Base-by-base conservation (phyloP, 2,888 invertebrate genomes). In the Mythimna pallens region DNA sequence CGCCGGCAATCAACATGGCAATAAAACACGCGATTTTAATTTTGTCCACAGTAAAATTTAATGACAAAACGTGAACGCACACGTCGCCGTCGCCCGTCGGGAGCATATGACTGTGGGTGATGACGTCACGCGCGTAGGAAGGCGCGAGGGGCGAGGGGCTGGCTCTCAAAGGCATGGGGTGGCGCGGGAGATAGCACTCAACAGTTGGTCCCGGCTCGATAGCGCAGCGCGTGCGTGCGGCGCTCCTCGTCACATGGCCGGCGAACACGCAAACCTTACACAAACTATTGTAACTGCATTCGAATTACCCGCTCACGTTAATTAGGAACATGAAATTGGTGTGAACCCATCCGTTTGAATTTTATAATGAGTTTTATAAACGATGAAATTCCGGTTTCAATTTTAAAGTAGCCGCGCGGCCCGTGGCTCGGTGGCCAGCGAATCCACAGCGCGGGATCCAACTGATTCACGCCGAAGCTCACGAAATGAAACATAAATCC, bases 201-300 rank as follows among this genome's bases (percentile, higher is more conserved):
- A 96, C 96, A 95, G 95, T 95, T 95, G 95, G 95, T 93, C 92
- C 80, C 89, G 88, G 93, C 92, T 94, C 94, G 92, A 94, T 94
- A 94, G 90, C 86, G 89, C 87, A 90, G 94, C 94, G 94, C 94
- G 93, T 95, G 94, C 94, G 94, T 94, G 94, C 86, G 82, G 75
- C 84, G 83, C 36, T 72, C 87, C 67, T 89, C 92, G 91, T 91
- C 94, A 93, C 92, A 92, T 92, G 90, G 89, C 82, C 87, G 85
- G 82, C 87, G 65, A 86, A 72, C 88, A 89, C 88, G 85, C 83
- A 83, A 85, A 85, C 85, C 85, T 82, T 74, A 66, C 69, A 73
- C 52, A 61, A 54, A 71, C 65, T 80, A 78, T 66, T 75, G 62
- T 76, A 79, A 80, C 74, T 83, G 78, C 71, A 76, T 74, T 74